phyloP scores from a whole-genome alignment of 2,797 vertebrate genomes.

The Gallinago nigripennis region DNA sequence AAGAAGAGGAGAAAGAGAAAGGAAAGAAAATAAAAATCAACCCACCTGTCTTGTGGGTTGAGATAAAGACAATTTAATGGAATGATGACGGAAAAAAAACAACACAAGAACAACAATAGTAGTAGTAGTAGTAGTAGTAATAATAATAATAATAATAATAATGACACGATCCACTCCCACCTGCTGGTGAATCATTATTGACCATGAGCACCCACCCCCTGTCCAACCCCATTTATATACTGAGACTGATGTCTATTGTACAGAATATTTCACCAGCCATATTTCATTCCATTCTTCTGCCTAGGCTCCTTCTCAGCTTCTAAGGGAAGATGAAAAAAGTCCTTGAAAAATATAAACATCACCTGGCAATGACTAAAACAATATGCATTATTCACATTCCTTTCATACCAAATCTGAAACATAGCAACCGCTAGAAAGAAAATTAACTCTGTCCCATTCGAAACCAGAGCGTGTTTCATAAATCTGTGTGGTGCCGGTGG shows the following conservation, averaged over 20 bases:
- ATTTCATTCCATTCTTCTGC: not conserved
- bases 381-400: too few relatives aligned
- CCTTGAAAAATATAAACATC: too few relatives aligned
- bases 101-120: not conserved
- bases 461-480: not conserved
- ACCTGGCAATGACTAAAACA: too few relatives aligned
- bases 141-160: not conserved
- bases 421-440: not conserved
- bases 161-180: not conserved
- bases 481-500: not conserved
- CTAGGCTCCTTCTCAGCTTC: not conserved
- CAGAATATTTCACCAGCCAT: not conserved
- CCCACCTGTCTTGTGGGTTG: not conserved
- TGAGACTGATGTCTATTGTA: not conserved
- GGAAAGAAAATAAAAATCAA: not conserved
- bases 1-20: not conserved
- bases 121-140: too few relatives aligned
- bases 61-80: not conserved
- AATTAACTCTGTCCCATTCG: not conserved
- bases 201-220: not conserved
- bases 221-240: not conserved
- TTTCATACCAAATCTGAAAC: not conserved
- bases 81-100: not conserved
- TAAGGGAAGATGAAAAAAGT: not conserved
- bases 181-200: not conserved